Evolutionary conservation across 2,797 vertebrate species (phyloP), one percentile per base, ranked within the genome.

Genomic region (Emydoidea blandingii): DNA sequence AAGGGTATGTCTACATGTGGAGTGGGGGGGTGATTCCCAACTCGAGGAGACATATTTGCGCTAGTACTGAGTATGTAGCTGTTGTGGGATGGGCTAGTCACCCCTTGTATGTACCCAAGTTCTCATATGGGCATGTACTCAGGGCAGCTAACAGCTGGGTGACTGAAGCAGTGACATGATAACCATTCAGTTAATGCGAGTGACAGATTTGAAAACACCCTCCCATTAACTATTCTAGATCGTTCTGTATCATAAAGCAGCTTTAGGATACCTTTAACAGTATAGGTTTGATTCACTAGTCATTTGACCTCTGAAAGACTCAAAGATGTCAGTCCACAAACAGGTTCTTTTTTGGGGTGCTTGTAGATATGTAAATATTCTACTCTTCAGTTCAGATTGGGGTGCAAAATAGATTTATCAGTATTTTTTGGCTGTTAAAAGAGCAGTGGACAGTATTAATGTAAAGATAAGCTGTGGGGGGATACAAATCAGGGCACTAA

Each of bases 371-470:
- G 91, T 96, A 93, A 87, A 91, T 93, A 85, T 2, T 86, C 56
- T 91, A 1, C 93, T 96, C 86, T 81, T 94, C 47, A 29, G 78
- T 92, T 91, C 31, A 21, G 54, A 23, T 86, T 89, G 90, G 87
- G 85, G 83, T 89, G 89, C 93, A 88, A 92, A 87, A 92, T 80
- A 52, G 31, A 52, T 12, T 86, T 89, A 92, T 89, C 83, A 56
- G 78, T 92, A 79, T 94, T 97, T 96, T 96, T 94, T 97, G 91
- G 86, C 93, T 94, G 76, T 86, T 79, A 96, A 92, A 96, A 93
- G 88, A 83, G 88, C 81, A 91, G 1, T 53, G 68, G 87, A 49
- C 89, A 87, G 53, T 91, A 47, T 97, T 97, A 88, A 34, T 93
- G 85, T 92, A 68, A 80, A 87, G 49, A 81, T 34, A 57, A 94